These are phyloP conservation scores for Psophia crepitans DNA, from an alignment of 2,113 vertebrate genomes.

Conservation along the genomic window DNA sequence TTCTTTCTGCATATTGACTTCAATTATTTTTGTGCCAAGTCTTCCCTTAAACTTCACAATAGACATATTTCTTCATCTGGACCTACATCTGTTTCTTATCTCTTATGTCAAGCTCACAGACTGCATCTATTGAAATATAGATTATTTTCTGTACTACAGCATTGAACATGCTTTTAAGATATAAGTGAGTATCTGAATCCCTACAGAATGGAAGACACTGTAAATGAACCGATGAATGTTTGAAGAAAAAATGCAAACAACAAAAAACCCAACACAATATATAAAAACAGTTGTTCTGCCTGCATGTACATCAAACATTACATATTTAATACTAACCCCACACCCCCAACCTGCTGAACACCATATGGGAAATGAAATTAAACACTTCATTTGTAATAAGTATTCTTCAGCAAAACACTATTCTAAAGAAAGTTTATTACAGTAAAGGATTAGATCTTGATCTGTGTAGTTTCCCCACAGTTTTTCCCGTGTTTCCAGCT, in stretches of 20 bases:
- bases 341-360: not conserved
- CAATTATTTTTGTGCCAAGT: constrained; percentile 29
- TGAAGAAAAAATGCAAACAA: not conserved
- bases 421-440: not conserved
- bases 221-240: not conserved
- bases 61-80: constrained; percentile 24
- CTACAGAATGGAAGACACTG: not conserved
- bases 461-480: not conserved
- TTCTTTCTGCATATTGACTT: constrained; percentile 35
- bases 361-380: not conserved
- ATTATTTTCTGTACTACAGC: not conserved
- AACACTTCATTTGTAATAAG: not conserved
- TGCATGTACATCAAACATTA: not conserved
- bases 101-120: not conserved
- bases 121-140: not conserved
- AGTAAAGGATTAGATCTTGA: not conserved
- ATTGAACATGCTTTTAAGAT: not conserved
- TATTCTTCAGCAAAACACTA: not conserved
- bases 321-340: not conserved
- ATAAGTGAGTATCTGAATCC: not conserved
- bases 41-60: not conserved
- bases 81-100: not conserved
- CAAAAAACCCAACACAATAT: not conserved
- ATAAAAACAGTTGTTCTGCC: not conserved
- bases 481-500: not conserved